Base-by-base conservation (phyloP, 1,140 invertebrate species). In the Tyrophagus putrescentiae region DNA sequence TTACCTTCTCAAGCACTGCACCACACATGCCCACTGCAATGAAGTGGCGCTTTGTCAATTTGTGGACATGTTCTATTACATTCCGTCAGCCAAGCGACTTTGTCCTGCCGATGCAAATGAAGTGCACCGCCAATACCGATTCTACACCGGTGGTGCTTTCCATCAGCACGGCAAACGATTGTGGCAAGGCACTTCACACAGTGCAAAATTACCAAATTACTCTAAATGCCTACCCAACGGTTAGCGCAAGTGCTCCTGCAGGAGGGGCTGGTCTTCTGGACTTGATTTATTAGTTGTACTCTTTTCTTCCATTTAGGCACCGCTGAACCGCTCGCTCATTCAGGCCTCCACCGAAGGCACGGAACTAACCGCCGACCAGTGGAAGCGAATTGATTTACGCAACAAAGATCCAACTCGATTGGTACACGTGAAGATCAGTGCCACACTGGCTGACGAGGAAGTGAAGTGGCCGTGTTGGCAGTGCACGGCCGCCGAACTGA, bases 321-420 rank as follows among this genome's bases (percentile, higher is more conserved):
- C 13, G 7, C 31, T 48, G 45, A 7, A 18, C 7, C 45, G 21
- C 31, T 18, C 45, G 18, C 31, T 21, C 21, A 18, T 48, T 7
- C 45, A 48, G 31, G 31, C 45, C 7, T 48, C 7, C 7, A 21
- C 7, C 45, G 31, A 13, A 18, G 21, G 21, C 18, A 7, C 13
- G 7, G 13, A 21, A 18, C 18, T 48, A 21, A 25, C 18, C 31
- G 21, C 36, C 13, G 13, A 21, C 21, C 7, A 18, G 7, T 48
- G 45, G 45, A 48, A 48, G 21, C 45, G 45, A 48, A 48, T 48
- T 7, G 45, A 48, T 48, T 48, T 48, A 7, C 45, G 45, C 13
- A 48, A 48, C 21, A 48, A 48, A 21, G 45, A 48, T 18, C 7
- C 23, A 6, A 25, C 21, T 7, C 7, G 31, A 48, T 29, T 13